Conservation (phyloP, 2,797 vertebrate genomes). For the Hyperoplus immaculatus region DNA sequence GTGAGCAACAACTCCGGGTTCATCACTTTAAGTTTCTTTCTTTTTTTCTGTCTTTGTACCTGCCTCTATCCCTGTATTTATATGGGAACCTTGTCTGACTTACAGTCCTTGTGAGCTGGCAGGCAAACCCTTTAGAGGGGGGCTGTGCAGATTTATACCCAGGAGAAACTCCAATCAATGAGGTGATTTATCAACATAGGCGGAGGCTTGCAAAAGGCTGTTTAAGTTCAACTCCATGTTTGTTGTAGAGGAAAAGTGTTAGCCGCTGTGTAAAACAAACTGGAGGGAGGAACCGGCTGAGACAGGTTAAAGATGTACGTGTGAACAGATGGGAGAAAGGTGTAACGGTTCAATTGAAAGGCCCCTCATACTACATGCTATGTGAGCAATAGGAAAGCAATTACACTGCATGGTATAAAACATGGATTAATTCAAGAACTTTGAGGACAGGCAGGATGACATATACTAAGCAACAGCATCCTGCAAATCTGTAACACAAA, state of each 20-base stretch:
- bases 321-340: constrained; percentile 41
- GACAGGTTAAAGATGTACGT: constrained; percentile 34
- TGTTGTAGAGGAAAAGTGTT: constrained; percentile 40
- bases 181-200: constrained; percentile 70
- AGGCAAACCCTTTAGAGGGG: constrained; percentile 50
- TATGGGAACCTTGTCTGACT: constrained; percentile 50
- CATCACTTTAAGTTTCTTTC: constrained; percentile 40
- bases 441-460: constrained; percentile 1
- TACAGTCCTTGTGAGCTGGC: constrained; percentile 47
- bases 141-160: constrained; percentile 65
- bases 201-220: constrained; percentile 39
- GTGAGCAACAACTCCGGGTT: constrained; percentile 26
- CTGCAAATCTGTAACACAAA: constrained; percentile 14
- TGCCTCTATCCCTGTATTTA: constrained; percentile 35
- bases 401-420: constrained; percentile 26
- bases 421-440: not conserved
- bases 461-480: constrained; percentile 9
- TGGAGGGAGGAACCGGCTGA: constrained; percentile 25
- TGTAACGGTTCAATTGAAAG: constrained; percentile 40
- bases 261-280: constrained; percentile 34
- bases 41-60: constrained; percentile 24
- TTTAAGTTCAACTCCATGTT: constrained; percentile 59
- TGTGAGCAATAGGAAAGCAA: constrained; percentile 19
- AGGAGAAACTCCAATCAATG: constrained; percentile 64
- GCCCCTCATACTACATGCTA: not conserved